These are phyloP conservation scores for Ivindomyrus marchei DNA, from an alignment of 2,113 vertebrate genomes.

Conservation along the genomic window DNA sequence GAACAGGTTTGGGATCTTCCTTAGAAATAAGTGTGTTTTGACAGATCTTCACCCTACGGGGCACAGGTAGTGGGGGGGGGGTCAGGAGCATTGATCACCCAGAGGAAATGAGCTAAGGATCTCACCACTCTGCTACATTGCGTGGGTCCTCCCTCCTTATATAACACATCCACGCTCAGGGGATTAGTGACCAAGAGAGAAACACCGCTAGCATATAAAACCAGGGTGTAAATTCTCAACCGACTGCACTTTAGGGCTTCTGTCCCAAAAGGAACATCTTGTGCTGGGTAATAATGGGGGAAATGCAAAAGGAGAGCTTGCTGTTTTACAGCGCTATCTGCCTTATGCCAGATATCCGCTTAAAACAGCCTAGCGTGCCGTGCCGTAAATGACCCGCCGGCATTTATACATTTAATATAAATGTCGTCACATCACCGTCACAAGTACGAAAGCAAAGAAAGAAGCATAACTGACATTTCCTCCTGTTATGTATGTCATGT, in stretches of 20 bases:
- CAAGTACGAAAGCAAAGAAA: not conserved
- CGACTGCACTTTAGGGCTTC: not conserved
- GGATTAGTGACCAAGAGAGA: not conserved
- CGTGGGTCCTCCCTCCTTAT: not conserved
- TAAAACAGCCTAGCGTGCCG: not conserved
- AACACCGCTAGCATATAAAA: not conserved
- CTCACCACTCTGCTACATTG: not conserved
- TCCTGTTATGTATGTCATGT: not conserved
- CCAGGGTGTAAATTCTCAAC: not conserved
- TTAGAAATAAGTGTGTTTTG: constrained; percentile 36
- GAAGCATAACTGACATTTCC: not conserved
- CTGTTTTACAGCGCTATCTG: not conserved
- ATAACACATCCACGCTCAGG: not conserved
- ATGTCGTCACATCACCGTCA: not conserved
- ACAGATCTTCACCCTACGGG: constrained; percentile 38
- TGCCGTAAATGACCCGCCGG: not conserved
- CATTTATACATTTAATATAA: not conserved
- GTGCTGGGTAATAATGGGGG: not conserved
- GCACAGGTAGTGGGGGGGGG: not conserved
- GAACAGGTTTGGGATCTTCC: constrained; percentile 42
- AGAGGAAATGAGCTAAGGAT: not conserved
- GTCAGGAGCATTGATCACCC: constrained; percentile 2
- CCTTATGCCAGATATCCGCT: not conserved
- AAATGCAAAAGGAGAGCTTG: not conserved
- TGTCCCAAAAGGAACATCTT: not conserved